Percentiles rank a stretch among this genome's conserved stretches.
phyloP scores from a whole-genome alignment of 2,888 invertebrate species.

The Chalcis sispes region DNA sequence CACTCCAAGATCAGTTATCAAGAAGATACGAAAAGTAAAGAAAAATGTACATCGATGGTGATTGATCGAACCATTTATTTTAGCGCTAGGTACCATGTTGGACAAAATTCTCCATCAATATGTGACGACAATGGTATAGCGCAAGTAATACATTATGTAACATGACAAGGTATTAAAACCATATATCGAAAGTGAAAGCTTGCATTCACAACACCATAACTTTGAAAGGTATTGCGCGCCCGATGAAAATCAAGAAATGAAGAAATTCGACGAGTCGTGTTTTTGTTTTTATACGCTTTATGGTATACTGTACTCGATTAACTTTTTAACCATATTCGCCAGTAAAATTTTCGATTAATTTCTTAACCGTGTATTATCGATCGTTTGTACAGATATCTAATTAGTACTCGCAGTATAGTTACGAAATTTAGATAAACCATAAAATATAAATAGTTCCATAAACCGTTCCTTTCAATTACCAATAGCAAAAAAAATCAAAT shows the following conservation, averaged over 20 bases:
- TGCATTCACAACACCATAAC: not conserved
- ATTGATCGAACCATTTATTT: conserved; percentile 47
- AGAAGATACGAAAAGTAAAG: too few relatives aligned
- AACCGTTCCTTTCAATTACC: too few relatives aligned
- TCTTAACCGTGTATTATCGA: too few relatives aligned
- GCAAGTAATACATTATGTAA: conserved; percentile 43
- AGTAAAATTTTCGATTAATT: too few relatives aligned
- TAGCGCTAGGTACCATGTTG: conserved; percentile 6
- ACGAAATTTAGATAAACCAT: too few relatives aligned
- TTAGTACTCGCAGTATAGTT: too few relatives aligned
- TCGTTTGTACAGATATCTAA: too few relatives aligned
- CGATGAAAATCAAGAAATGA: not conserved
- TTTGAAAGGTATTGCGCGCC: not conserved
- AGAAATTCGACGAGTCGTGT: conserved; percentile 10
- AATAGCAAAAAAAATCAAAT: too few relatives aligned
- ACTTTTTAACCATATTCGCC: too few relatives aligned
- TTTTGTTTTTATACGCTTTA: not conserved
- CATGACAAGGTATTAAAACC: conserved; percentile 39
- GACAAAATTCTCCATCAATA: conserved; percentile 42
- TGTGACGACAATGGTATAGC: conserved; percentile 38
- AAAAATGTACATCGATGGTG: conserved; percentile 20
- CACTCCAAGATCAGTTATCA: too few relatives aligned
- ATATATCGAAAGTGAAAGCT: conserved; percentile 16
- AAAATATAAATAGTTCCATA: too few relatives aligned
- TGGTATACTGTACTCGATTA: too few relatives aligned